Base-by-base conservation (phyloP, 2,888 invertebrate species). In the Balanococcus diminutus region DNA sequence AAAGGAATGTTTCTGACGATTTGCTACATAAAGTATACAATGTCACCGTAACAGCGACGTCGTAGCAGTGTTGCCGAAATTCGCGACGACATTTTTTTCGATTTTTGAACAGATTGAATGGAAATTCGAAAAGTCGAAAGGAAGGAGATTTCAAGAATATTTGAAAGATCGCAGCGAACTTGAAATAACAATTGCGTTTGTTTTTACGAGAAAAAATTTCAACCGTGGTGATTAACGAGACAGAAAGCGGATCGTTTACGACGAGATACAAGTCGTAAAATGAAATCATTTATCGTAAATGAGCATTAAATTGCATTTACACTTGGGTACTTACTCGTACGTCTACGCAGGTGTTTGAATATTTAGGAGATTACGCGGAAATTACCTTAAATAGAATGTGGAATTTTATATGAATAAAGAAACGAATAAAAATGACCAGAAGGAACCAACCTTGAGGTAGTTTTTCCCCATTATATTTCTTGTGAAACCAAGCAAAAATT, bases 11-110 rank as follows among this genome's bases (percentile, higher is more conserved):
- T 67, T 56, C 22, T 56, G 28, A 31, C 67, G 16, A 67, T 67
- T 67, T 67, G 67, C 67, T 31, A 67, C 67, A 67, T 67, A 28
- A 67, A 25, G 16, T 28, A 67, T 67, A 67, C 67, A 67, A 67
- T 67, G 67, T 67, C 67, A 67, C 67, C 67, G 67, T 2, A 28
- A 25, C 25, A 16, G 22, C 3, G 51, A n/a, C 51, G 56, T 6
- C 56, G 9, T 8, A 22, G 8, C 56, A 56, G 56, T 56, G 56
- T 56, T 56, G 56, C 56, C 56, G 9, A 9, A 56, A 22, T 56
- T 19, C 22, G 1, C 5, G 19, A 2, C 8, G 51, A 3, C 19
- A 51, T 14, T 46, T 46, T 46, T 4, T 14, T 8, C 36, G 36
- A 36, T 2, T 46, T 46, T 46, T n/a, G n/a, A n/a, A n/a, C n/a